Conservation (phyloP, 2,888 invertebrate species). For the Lycocerus yunnanus region DNA sequence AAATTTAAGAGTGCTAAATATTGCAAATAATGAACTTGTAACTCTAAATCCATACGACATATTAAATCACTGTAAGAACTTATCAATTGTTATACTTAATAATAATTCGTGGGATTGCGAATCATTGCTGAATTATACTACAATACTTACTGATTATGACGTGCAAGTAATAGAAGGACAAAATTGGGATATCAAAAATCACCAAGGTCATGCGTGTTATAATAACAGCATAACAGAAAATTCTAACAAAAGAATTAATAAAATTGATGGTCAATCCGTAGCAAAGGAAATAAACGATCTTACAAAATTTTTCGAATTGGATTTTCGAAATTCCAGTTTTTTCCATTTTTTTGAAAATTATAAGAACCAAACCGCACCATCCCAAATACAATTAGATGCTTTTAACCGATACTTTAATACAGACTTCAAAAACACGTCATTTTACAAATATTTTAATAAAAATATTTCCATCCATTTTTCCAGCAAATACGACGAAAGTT, state of each 20-base stretch:
- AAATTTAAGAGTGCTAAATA: background rate
- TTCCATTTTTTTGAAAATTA: conserved; percentile 1
- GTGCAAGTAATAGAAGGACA: background rate
- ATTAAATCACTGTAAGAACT: background rate
- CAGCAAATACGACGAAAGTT: background rate
- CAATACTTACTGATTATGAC: background rate
- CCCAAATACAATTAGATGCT: background rate
- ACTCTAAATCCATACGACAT: background rate
- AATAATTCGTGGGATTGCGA: background rate
- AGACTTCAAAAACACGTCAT: background rate
- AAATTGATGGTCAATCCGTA: background rate
- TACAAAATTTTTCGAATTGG: background rate
- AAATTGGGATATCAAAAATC: background rate
- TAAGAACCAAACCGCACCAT: background rate
- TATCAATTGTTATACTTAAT: background rate
- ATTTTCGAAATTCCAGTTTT: background rate
- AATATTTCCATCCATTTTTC: background rate
- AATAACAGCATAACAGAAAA: background rate
- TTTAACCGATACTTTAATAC: background rate
- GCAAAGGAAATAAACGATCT: background rate
- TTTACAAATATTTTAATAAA: background rate
- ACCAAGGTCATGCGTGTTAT: background rate
- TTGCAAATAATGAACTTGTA: background rate
- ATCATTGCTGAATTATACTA: background rate
- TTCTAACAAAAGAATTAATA: background rate